These are phyloP conservation scores for Tor tambroides DNA, from an alignment of 2,113 vertebrate genomes.

Conservation along the genomic window DNA sequence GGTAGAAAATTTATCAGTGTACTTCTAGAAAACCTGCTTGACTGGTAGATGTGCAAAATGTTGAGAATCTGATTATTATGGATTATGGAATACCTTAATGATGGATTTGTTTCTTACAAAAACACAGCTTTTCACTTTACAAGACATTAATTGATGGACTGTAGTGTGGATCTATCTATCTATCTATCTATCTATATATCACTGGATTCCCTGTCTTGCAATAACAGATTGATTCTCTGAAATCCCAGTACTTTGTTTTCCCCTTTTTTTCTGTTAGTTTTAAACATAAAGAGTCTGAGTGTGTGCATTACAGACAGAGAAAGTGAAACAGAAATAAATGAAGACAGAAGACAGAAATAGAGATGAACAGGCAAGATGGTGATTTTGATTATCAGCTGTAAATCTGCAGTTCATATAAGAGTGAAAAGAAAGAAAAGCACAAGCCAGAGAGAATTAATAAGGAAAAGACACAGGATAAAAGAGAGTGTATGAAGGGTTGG, in stretches of 20 bases:
- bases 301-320: neutral
- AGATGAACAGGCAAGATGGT: conserved; percentile 11
- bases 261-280: neutral
- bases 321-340: neutral
- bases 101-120: neutral
- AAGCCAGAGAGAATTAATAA: conserved; percentile 6
- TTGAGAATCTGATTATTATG: neutral
- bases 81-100: neutral
- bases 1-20: neutral
- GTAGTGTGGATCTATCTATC: too few species aligned
- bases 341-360: conserved; percentile 34
- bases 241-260: neutral
- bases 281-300: neutral
- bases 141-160: neutral
- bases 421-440: conserved; percentile 11
- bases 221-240: neutral
- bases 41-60: neutral
- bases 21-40: neutral
- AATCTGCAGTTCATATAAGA: conserved; percentile 20
- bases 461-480: conserved; percentile 29
- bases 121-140: neutral
- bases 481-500: neutral
- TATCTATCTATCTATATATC: too few species aligned
- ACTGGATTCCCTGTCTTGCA: too few species aligned
- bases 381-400: conserved; percentile 40